A percentile compares a stretch with the other conserved stretches of the same genome.
Evolutionary conservation across 2,888 invertebrate genomes (phyloP).

Genomic region (Ptycholaimellus sp.): DNA sequence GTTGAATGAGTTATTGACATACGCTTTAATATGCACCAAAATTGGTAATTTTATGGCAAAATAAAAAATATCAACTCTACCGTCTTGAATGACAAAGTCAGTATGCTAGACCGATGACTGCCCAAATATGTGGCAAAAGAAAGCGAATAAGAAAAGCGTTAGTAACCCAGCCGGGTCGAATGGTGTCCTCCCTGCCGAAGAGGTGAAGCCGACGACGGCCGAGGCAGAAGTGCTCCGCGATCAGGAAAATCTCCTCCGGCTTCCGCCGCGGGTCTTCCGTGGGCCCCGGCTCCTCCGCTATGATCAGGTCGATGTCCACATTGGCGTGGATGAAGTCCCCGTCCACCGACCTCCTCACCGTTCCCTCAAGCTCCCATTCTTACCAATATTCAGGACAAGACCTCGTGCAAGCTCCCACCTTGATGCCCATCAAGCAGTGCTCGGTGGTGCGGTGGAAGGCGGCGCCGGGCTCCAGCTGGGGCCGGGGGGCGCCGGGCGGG

Average conservation of each 20-base stretch:
- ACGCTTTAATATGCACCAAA: too few relatives aligned
- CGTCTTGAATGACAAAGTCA: too few relatives aligned
- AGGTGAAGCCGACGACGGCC: constrained; percentile 67
- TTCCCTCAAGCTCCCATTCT: constrained; percentile 23
- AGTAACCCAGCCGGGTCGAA: constrained; percentile 47
- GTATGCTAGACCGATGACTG: too few relatives aligned
- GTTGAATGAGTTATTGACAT: too few relatives aligned
- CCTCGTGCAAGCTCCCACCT: too few relatives aligned
- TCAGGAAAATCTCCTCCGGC: constrained; percentile 90
- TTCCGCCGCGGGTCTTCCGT: constrained; percentile 51
- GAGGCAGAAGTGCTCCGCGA: constrained; percentile 90
- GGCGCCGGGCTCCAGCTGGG: constrained; percentile 66
- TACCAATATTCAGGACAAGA: too few relatives aligned
- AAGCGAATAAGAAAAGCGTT: too few relatives aligned
- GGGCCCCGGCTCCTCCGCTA: constrained; percentile 67
- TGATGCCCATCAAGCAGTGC: constrained; percentile 94
- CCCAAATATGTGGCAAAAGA: too few relatives aligned
- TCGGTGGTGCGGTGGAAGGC: constrained; percentile 89
- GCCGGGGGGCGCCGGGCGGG: constrained; percentile 34
- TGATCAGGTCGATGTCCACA: constrained; percentile 88
- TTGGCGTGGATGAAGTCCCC: constrained; percentile 97
- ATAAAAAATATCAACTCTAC: too few relatives aligned
- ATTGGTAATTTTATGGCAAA: too few relatives aligned
- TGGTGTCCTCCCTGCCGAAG: constrained; percentile 80
- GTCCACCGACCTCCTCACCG: constrained; percentile 70